Evolutionary conservation across 2,888 invertebrate genomes (phyloP).

Genomic region (Tenthredo mesomela): DNA sequence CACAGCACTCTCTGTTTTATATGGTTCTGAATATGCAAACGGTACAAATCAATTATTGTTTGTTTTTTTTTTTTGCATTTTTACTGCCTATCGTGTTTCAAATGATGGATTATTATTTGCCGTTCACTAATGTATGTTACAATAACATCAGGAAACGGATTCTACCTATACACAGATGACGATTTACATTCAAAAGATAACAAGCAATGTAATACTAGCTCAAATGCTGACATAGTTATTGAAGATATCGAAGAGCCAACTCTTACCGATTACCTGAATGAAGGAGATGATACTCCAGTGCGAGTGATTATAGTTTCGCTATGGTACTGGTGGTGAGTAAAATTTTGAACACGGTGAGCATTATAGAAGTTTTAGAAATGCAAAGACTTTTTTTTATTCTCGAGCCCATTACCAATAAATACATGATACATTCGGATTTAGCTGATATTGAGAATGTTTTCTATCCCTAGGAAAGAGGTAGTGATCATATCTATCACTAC

Average conservation of each 20-base stretch:
- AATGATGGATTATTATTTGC: slow-evolving; percentile 17
- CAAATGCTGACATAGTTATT: slow-evolving; percentile 55
- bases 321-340: slow-evolving; percentile 87
- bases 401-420: neutral
- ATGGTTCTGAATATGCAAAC: slow-evolving; percentile 86
- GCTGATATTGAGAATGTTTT: slow-evolving; percentile 42
- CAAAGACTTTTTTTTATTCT: neutral
- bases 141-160: slow-evolving; percentile 84
- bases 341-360: neutral
- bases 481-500: slow-evolving; percentile 87
- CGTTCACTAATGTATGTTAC: slow-evolving; percentile 56
- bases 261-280: slow-evolving; percentile 64
- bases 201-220: slow-evolving; percentile 74
- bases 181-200: slow-evolving; percentile 79
- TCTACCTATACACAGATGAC: slow-evolving; percentile 85
- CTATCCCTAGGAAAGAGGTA: slow-evolving; percentile 85
- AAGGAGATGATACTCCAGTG: slow-evolving; percentile 82
- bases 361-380: neutral
- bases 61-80: neutral
- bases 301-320: slow-evolving; percentile 87
- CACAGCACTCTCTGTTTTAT: slow-evolving; percentile 86
- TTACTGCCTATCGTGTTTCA: neutral
- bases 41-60: slow-evolving; percentile 76
- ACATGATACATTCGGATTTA: neutral
- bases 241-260: slow-evolving; percentile 56